Evolutionary conservation across 1,140 invertebrate species (phyloP).

Genomic region (Xylocopa sonorina): DNA sequence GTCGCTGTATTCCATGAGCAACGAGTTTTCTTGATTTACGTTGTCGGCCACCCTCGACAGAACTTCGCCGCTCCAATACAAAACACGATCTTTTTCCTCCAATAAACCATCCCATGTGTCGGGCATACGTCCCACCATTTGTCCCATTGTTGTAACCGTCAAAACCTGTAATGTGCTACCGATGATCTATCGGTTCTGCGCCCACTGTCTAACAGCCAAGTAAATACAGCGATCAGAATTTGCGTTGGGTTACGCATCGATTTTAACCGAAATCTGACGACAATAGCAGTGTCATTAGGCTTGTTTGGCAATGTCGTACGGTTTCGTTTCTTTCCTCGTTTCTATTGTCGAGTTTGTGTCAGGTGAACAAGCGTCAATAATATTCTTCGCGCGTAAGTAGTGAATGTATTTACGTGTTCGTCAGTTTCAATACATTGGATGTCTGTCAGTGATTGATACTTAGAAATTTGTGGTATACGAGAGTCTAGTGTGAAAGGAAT

Average conservation of each 20-base stretch:
- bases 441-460: no score
- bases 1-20: constrained; percentile 65
- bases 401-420: no score
- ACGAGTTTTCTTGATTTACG: constrained; percentile 61
- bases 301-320: neutral
- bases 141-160: constrained; percentile 60
- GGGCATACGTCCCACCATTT: constrained; percentile 66
- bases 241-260: constrained; percentile 19
- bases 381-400: neutral
- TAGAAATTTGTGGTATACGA: no score
- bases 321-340: neutral
- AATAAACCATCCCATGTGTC: constrained; percentile 58
- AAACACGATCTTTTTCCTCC: constrained; percentile 63
- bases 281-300: neutral
- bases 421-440: no score
- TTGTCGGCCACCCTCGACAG: constrained; percentile 67
- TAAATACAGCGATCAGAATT: constrained; percentile 19
- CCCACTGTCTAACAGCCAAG: neutral
- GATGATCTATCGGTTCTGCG: neutral
- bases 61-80: constrained; percentile 70
- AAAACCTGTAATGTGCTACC: neutral
- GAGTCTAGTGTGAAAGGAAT: no score
- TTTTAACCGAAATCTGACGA: constrained; percentile 4
- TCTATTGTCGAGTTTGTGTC: neutral
- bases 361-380: neutral